phyloP scores from a whole-genome alignment of 2,113 vertebrate genomes.

The Danio rerio region GRCz12tu NC_133188.1:3535501-3536000 shows the following conservation, averaged over 20 bases:
- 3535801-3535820: constrained; percentile 41
- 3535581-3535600: no score
- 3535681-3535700: no score
- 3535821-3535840: constrained; percentile 44
- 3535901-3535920: neutral
- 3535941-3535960: constrained; percentile 11
- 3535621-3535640: no score
- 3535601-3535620: no score
- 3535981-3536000: constrained; percentile 60
- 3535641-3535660: no score
- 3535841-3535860: neutral
- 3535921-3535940: neutral
- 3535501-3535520: no score
- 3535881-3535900: neutral
- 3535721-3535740: no score
- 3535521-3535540: no score
- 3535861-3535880: neutral
- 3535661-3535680: no score
- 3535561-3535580: no score
- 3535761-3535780: neutral
- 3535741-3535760: neutral
- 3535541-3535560: no score
- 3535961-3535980: constrained; percentile 43
- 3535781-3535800: neutral
- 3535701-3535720: no score